phyloP scores from a whole-genome alignment of 1,140 invertebrate genomes.

The Pseudomyrmex dendroicus region DNA sequence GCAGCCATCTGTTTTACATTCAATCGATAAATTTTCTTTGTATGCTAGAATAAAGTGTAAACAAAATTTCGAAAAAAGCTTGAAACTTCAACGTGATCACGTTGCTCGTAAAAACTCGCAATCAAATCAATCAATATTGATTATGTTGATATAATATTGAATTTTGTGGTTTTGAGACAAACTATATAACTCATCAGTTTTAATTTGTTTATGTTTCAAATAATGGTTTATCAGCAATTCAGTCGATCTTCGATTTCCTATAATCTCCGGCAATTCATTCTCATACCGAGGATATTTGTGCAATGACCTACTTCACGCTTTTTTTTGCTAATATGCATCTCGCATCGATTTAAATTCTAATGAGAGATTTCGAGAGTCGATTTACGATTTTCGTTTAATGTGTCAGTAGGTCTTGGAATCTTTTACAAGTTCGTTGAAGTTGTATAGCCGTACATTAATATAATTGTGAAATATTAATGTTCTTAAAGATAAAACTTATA shows the following conservation, averaged over 20 bases:
- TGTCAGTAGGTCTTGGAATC: conserved; percentile 16
- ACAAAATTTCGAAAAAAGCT: neutral
- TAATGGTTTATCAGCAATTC: conserved; percentile 30
- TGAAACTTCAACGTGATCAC: neutral
- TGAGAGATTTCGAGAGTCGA: neutral
- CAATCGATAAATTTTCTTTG: neutral
- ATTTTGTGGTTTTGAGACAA: neutral
- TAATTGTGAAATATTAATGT: conserved; percentile 7
- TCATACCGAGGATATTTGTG: conserved; percentile 1
- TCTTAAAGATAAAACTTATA: neutral
- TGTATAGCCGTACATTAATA: neutral
- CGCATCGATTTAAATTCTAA: conserved; percentile 42
- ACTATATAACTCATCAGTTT: neutral
- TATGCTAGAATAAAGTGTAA: neutral
- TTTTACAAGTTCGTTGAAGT: conserved; percentile 1
- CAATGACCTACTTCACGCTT: conserved; percentile 12
- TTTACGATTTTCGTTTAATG: conserved; percentile 28
- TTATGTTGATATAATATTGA: neutral
- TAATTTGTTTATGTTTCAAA: conserved; percentile 20
- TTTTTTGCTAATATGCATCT: conserved; percentile 26
- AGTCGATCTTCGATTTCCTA: conserved; percentile 32
- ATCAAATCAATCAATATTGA: too few relatives aligned
- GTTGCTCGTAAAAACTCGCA: too few relatives aligned
- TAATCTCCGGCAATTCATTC: conserved; percentile 34
- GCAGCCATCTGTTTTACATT: neutral